phyloP scores from a whole-genome alignment of 2,888 invertebrate species.

The Nipponacmea schrenckii region DNA sequence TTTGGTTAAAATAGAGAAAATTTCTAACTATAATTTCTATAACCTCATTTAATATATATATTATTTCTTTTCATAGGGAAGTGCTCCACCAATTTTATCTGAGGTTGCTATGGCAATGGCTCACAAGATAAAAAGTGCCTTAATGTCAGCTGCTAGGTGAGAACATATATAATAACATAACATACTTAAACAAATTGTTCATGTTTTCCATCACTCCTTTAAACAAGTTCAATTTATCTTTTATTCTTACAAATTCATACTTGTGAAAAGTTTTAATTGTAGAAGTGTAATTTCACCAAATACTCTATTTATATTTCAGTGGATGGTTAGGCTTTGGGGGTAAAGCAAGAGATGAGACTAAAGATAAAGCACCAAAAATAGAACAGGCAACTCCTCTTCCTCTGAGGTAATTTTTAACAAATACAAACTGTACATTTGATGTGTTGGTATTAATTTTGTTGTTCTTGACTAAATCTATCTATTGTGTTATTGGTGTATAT shows the following conservation, averaged over 20 bases:
- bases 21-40: too few relatives aligned
- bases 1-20: too few relatives aligned
- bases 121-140: slow-evolving; percentile 76
- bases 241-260: too few relatives aligned
- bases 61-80: slow-evolving; percentile 71
- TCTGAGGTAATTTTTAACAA: slow-evolving; percentile 69
- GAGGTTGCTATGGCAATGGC: slow-evolving; percentile 95
- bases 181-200: too few relatives aligned
- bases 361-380: slow-evolving; percentile 67
- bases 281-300: too few relatives aligned
- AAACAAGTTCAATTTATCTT: not conserved
- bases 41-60: too few relatives aligned
- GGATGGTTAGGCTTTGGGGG: slow-evolving; percentile 69
- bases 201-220: too few relatives aligned
- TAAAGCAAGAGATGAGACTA: slow-evolving; percentile 51
- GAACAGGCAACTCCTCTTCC: slow-evolving; percentile 80
- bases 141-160: slow-evolving; percentile 69
- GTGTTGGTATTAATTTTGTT: too few relatives aligned
- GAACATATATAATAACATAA: too few relatives aligned
- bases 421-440: too few relatives aligned
- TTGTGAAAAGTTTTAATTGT: too few relatives aligned
- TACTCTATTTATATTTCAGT: slow-evolving; percentile 46
- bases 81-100: slow-evolving; percentile 81
- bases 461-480: too few relatives aligned
- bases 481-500: not conserved